Percentiles rank a stretch among this genome's conserved stretches.
These are phyloP conservation scores for Tautogolabrus adspersus DNA, from an alignment of 2,113 vertebrate genomes.

Conservation along the genomic window DNA sequence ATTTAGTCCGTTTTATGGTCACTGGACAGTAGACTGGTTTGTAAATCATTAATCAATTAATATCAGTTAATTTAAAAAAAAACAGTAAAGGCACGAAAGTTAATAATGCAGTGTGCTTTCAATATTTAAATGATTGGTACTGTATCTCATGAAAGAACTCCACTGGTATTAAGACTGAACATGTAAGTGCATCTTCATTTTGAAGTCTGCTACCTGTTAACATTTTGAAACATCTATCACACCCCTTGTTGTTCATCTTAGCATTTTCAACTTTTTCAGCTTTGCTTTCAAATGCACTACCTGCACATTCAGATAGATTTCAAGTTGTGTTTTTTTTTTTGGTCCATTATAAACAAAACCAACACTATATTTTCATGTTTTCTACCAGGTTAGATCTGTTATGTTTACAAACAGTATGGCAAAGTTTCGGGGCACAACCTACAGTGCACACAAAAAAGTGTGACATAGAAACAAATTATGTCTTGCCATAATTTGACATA, in stretches of 20 bases:
- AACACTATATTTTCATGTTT: not conserved
- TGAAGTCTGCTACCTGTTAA: slow-evolving; percentile 38
- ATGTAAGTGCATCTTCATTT: slow-evolving; percentile 43
- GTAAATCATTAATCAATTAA: slow-evolving; percentile 10
- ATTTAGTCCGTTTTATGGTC: slow-evolving; percentile 13
- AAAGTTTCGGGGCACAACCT: not conserved
- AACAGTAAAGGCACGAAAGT: slow-evolving; percentile 33
- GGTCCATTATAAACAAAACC: not conserved
- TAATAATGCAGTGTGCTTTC: slow-evolving; percentile 25
- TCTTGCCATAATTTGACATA: slow-evolving; percentile 1
- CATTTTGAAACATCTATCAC: slow-evolving; percentile 19
- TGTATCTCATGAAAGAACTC: slow-evolving; percentile 45
- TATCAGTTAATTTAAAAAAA: slow-evolving; percentile 41
- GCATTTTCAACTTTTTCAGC: not conserved
- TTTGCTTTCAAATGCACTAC: not conserved
- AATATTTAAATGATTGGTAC: slow-evolving; percentile 16
- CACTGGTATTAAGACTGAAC: slow-evolving; percentile 35
- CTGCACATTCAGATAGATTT: slow-evolving; percentile 8
- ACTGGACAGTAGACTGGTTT: slow-evolving; percentile 4
- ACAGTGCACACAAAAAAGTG: not conserved
- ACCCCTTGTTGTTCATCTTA: not conserved
- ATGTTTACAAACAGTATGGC: not conserved
- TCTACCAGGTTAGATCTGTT: slow-evolving; percentile 1
- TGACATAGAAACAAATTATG: not conserved
- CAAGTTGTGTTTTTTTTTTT: not conserved